Conservation (phyloP, 2,797 vertebrate species). For the Poecilia velifera region DNA sequence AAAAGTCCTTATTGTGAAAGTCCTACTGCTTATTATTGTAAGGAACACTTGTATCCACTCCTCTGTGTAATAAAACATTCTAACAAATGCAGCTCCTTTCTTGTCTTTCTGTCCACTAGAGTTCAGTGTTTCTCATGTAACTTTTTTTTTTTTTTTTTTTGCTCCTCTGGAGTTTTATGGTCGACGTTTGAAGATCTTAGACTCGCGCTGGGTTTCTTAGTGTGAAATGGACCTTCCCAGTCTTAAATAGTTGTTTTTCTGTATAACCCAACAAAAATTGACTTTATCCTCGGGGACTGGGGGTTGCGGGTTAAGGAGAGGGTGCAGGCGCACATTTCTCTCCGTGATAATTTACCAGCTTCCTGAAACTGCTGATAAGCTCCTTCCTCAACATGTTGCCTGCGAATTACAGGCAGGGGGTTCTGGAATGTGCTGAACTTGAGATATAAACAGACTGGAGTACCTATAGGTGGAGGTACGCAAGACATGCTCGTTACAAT, state of each 20-base stretch:
- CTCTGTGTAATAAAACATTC: conserved; percentile 43
- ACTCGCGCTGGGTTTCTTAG: background rate
- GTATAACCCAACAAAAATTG: background rate
- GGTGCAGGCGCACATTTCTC: background rate
- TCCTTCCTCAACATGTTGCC: conserved; percentile 24
- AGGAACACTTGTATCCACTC: background rate
- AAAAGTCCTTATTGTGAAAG: background rate
- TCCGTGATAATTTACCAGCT: conserved; percentile 26
- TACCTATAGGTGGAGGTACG: background rate
- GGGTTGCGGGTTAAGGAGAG: background rate
- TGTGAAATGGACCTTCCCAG: background rate
- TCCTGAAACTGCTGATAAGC: conserved; percentile 39
- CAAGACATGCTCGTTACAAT: conserved; percentile 6
- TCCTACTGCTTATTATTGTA: background rate
- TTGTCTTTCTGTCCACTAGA: conserved; percentile 13
- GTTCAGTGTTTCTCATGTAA: conserved; percentile 6
- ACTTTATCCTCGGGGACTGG: background rate
- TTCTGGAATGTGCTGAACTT: background rate
- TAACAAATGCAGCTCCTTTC: background rate
- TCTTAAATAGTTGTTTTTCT: background rate
- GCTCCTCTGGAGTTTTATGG: background rate
- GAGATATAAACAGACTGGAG: background rate
- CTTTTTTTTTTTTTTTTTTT: too few species aligned
- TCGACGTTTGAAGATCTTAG: background rate
- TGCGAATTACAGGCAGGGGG: background rate